Base-by-base conservation (phyloP, 2,888 invertebrate genomes). In the Tetragnatha montana region DNA sequence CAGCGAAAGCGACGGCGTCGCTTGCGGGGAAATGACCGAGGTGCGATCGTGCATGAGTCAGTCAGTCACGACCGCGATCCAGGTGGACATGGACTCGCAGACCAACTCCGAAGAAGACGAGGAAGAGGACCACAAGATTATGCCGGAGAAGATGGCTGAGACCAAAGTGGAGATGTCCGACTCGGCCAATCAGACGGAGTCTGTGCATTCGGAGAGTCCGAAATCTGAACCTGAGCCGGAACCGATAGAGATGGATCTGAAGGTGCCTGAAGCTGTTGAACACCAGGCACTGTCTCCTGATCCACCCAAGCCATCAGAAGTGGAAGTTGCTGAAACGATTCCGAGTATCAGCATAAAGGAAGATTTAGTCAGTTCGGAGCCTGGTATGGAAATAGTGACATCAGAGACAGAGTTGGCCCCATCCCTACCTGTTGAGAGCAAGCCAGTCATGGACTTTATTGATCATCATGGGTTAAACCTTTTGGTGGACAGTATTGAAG, bases 401-500 rank as follows among this genome's bases (percentile, higher is more conserved):
- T 86, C 81, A 47, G 91, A 88, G 75, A 86, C 87, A 35, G 91
- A 91, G 60, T 74, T 88, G 19, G 86, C 91, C 6, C 91, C 91
- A 22, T 88, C 85, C 22, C 60, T 91, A 35, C 87, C 91, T n/a
- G 91, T 90, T 8, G 91, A 91, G 68, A 90, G 91, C 21, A 82
- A 90, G 17, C 90, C 89, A 49, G 91, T 92, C 3, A 91, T 92
- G 89, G 91, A 92, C 22, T 92, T 92, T 80, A 92, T 92, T 70
- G 91, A 92, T 75, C 91, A 91, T 19, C 92, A 92, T 79, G 97
- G 97, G 0, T 93, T 97, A 60, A 97, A 97, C 93, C 93, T 97
- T 71, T 93, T 97, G 47, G 97, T 97, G 0, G 97, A 97, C 92
- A 97, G 97, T 93, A 97, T 97, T 90, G 96, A 96, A 87, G 96